A percentile compares a stretch with the other conserved stretches of the same genome.
Conservation (phyloP, 2,888 invertebrate genomes). For the Eupeodes latifasciatus region DNA sequence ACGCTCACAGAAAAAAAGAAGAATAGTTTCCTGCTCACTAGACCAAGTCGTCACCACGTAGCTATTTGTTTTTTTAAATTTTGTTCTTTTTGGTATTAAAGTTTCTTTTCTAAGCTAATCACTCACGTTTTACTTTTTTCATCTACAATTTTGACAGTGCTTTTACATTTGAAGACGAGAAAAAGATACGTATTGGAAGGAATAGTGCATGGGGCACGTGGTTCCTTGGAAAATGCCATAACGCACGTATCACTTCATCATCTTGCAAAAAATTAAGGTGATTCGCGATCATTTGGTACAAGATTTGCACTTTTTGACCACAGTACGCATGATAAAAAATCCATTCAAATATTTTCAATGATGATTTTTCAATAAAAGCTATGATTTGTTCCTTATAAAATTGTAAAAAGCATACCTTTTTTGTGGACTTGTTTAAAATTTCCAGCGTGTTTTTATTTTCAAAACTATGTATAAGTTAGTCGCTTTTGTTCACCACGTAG, state of each 20-base stretch:
- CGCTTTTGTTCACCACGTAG: background rate
- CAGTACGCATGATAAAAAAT: too few relatives aligned
- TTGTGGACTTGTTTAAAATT: too few relatives aligned
- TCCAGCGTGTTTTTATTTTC: too few relatives aligned
- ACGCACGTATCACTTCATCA: conserved; percentile 1
- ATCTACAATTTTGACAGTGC: background rate
- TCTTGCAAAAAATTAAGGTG: conserved; percentile 6
- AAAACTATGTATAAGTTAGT: too few relatives aligned
- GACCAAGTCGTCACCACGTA: conserved; percentile 6
- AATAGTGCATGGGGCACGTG: conserved; percentile 1
- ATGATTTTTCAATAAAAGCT: too few relatives aligned
- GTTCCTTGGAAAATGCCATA: conserved; percentile 3
- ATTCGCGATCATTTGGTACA: background rate
- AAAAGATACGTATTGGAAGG: conserved; percentile 6
- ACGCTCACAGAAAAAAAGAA: conserved; percentile 8
- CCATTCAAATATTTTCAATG: fast-evolving
- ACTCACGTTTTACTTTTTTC: background rate
- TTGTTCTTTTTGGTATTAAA: background rate
- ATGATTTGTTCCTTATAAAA: too few relatives aligned
- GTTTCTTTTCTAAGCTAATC: background rate
- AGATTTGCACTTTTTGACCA: too few relatives aligned
- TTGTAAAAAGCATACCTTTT: too few relatives aligned
- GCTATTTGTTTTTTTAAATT: background rate
- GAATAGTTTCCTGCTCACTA: conserved; percentile 1
- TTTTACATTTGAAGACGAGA: conserved; percentile 2